Evolutionary conservation across 23 tunicate genomes (phyloP), one percentile per base, ranked within the genome.

Genomic region (Aplidium turbinatum): DNA sequence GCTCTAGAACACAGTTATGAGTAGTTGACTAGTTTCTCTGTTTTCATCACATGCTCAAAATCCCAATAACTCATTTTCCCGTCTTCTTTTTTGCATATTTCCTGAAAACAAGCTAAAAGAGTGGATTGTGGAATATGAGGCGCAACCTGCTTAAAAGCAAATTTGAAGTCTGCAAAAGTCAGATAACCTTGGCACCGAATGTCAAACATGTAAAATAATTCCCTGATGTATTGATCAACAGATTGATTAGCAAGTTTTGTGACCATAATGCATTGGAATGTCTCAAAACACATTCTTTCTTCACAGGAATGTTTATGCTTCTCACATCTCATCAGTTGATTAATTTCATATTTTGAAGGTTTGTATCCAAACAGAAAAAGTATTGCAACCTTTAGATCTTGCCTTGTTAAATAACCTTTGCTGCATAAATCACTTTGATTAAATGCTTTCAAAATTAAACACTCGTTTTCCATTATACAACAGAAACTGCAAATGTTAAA

Each of bases 311-410:
- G 25, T 33, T 38, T 32, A 11, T 68, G 47, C 28, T 56, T 33
- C 24, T 58, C 78, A 57, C 57, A 4, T 31, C 83, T 11, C 62
- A 91, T 65, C 6, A 91, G 72, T 33, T 84, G 91, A 40, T 63
- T 24, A 3, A 91, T 39, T 79, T 91, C 97, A 75, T 84, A 74
- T 75, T 81, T 80, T 0, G 86, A 84, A 0, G 97, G 97, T 38
- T 91, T 91, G 79, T 91, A 91, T 6, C 97, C 97, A 75, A 84
- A 91, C 30, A 91, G 31, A 58, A 48, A 61, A 13, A 84, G 22
- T 50, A 81, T 58, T 20, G 97, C 97, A 20, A 91, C 97, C 79
- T 91, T 91, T 13, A 91, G 31, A 64, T 91, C 97, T 57, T 91
- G 79, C 24, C 39, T 29, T 28, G 57, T 39, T 31, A 91, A 66